These are phyloP conservation scores for Lithophane ornitopus DNA, from an alignment of 2,888 invertebrate genomes.

Conservation along the genomic window DNA sequence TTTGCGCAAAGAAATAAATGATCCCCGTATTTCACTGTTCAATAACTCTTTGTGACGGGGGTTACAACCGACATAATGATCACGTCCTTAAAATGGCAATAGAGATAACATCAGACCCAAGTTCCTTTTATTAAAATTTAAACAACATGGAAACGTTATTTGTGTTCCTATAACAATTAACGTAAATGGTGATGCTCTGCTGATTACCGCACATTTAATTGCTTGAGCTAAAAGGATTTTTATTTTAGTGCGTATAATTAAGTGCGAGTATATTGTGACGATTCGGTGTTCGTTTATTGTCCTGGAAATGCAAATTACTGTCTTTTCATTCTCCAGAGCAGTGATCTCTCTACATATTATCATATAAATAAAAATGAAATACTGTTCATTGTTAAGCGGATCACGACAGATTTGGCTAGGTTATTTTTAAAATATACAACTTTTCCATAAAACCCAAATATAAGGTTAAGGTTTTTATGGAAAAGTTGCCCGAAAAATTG, in stretches of 20 bases:
- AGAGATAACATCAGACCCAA: conserved; percentile 19
- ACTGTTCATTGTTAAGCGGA: background rate
- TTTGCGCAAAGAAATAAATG: background rate
- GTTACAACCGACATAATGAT: background rate
- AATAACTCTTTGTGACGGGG: background rate
- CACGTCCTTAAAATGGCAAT: conserved; percentile 14
- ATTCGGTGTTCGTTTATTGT: background rate
- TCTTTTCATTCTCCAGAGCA: background rate
- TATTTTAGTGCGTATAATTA: background rate
- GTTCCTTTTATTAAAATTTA: conserved; percentile 11
- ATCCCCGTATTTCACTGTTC: background rate
- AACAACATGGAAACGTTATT: conserved; percentile 8
- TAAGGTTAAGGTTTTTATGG: background rate
- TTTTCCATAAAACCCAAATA: too few species aligned
- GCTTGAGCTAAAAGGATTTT: conserved; percentile 3
- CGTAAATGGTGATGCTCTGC: background rate
- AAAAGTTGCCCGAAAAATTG: background rate
- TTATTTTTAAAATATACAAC: background rate
- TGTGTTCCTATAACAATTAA: conserved; percentile 32
- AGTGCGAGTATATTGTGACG: background rate
- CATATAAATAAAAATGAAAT: background rate
- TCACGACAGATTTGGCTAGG: background rate
- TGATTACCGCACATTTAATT: conserved; percentile 16
- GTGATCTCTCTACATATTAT: background rate
- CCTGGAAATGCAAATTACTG: background rate